phyloP scores from a whole-genome alignment of 2,888 invertebrate genomes.

The Drosophila paramelanica region DNA sequence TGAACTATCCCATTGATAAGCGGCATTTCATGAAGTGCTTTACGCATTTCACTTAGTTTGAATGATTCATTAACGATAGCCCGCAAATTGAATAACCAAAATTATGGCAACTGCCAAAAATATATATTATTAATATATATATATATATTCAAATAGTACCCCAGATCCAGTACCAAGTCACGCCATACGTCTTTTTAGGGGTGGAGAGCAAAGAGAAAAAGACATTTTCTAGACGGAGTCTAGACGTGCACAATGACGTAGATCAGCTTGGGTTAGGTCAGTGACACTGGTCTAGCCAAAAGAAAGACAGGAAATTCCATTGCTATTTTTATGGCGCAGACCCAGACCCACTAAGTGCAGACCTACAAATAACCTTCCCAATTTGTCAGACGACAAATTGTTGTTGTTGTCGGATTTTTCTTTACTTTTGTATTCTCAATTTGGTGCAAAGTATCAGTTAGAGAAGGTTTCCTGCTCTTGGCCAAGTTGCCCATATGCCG shows the following conservation, averaged over 20 bases:
- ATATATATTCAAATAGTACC: too few relatives aligned
- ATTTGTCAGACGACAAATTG: not conserved
- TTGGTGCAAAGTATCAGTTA: slow-evolving; percentile 5
- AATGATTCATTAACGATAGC: slow-evolving; percentile 58
- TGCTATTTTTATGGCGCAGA: slow-evolving; percentile 56
- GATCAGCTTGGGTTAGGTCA: slow-evolving; percentile 67
- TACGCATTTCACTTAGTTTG: slow-evolving; percentile 44
- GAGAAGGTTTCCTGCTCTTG: slow-evolving; percentile 1
- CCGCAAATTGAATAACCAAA: slow-evolving; percentile 20
- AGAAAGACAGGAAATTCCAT: slow-evolving; percentile 31
- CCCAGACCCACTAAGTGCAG: slow-evolving; percentile 33
- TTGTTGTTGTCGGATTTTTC: slow-evolving; percentile 1
- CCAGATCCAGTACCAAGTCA: slow-evolving; percentile 37
- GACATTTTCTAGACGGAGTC: slow-evolving; percentile 26
- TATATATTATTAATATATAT: not conserved
- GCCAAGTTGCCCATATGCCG: not conserved
- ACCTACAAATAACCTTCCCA: slow-evolving; percentile 74
- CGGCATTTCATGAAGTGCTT: slow-evolving; percentile 50
- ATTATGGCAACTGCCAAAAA: not conserved
- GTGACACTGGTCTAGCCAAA: slow-evolving; percentile 40
- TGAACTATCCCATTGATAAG: slow-evolving; percentile 50
- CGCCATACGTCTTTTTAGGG: slow-evolving; percentile 7
- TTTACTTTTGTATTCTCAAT: not conserved
- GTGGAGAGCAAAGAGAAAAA: slow-evolving; percentile 3
- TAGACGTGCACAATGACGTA: slow-evolving; percentile 34